Base-by-base conservation (phyloP, 2,797 vertebrate species). In the Gymnocypris eckloni region DNA sequence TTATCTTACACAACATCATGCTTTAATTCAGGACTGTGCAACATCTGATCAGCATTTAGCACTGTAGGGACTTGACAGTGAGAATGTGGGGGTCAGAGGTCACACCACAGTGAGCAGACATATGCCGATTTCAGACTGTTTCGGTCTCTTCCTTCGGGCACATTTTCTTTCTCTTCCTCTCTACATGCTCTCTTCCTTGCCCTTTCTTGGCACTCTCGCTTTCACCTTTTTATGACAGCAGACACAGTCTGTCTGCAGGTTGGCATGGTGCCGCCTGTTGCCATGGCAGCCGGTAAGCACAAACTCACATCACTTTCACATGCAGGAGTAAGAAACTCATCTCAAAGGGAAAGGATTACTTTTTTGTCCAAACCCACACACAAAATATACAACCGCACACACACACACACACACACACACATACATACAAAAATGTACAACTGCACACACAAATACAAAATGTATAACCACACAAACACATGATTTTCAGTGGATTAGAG, bases 271-370 rank as follows among this genome's bases (percentile, higher is more conserved):
- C 87, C 75, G 22, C 37, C 52, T 82, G 89, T 90, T 87, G 79
- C 90, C 86, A 90, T 70, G 81, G 90, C 81, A 90, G 89, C 90
- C 80, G 20, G 61, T 86, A 87, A 87, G 87, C 83, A 87, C 84
- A 88, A 75, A 82, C 78, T 82, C 85, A 71, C 84, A 77, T 73
- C 79, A 84, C 85, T 83, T 80, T 75, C 64, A 77, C 86, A 89
- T n/a, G 71, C 79, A 79, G 43, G 39, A 87, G 75, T 48, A 54
- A 77, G 69, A 79, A 56, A 22, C 77, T 84, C 72, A 72, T 73
- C 50, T 56, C 79, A 73, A 86, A 89, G 22, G 28, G 82, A 86
- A 89, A 73, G 64, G 79, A 81, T 88, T 89, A 86, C 85, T 66
- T 50, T 43, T 81, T 76, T 54, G 13, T 37, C 59, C 56, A 61